Evolutionary conservation across 2,797 vertebrate genomes (phyloP), one percentile per base, ranked within the genome.

Genomic region (Acanthurus leucopareius): DNA sequence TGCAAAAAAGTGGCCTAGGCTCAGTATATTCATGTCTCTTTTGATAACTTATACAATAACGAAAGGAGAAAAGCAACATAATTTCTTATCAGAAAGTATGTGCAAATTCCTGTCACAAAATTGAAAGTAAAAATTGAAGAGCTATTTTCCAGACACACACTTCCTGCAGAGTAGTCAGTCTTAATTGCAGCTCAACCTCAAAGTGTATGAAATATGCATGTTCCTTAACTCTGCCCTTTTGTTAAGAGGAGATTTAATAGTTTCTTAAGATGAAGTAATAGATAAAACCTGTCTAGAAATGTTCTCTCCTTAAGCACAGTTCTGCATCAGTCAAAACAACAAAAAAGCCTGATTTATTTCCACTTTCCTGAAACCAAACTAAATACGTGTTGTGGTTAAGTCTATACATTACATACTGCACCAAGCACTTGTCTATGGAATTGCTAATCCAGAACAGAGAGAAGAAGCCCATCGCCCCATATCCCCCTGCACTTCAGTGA

Each of bases 401-500:
- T 75, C 42, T 45, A 65, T 70, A 62, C 38, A 69, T 54, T 66
- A 56, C 59, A 82, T 66, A 69, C 44, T 25, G 45, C 72, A 79
- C 35, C 79, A 47, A 56, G 54, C 80, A 82, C 86, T 87, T 84
- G 51, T 79, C 69, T 57, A 22, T 57, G 54, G 69, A 67, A 58
- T 79, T 84, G 81, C 72, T 79, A 71, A 86, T 87, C 65, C 57
- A 28, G 4, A 68, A 61, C 75, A 85, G 72, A 87, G 78, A 86
- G 69, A 77, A 79, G 68, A 69, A 79, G 51, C 70, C 77, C 56
- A 28, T 67, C 35, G 9, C 70, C 8, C 54, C 66, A 8, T 54
- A 72, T 69, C 74, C 79, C 80, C 65, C 67, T 66, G 73, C 77
- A 88, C 90, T 92, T 75, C 76, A 90, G 54, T 69, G 59, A 80